Base-by-base conservation (phyloP, 37 sponge, comb jelly and placozoan genomes). In the Dysidea cf. avara region DNA sequence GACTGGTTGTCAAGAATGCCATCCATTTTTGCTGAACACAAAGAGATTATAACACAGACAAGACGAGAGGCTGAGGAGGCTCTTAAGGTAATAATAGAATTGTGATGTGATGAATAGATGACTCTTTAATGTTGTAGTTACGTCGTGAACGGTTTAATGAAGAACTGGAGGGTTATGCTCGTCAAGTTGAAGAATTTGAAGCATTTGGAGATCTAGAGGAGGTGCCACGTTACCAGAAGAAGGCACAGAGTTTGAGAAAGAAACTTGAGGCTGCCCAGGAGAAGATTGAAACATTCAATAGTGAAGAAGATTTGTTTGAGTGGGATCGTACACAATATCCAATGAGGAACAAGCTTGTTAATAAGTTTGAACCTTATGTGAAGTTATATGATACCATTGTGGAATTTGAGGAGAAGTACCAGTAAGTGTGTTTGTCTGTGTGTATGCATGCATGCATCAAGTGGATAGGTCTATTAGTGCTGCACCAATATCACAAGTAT, bases 221-320 rank as follows among this genome's bases (percentile, higher is more conserved):
- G 39, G 74, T 99, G 33, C 43, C 75, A 26, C 68, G 85, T 18
- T 99, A 95, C 81, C 75, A 71, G 52, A 94, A 95, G 83, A 95
- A 89, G 65, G 96, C 96, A 16, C 76, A 89, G 50, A 79, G 77
- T 33, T 78, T 99, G 38, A 72, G 61, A 16, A 32, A 47, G 16
- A 86, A 85, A 17, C 86, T 99, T 12, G 96, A 99, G 18, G 88
- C 86, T n/a, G 99, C 99, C 16, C 71, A 75, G 35, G 93, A 83
- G 24, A 99, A 87, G 72, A 88, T 95, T 66, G 99, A 99, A 38
- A 87, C 86, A 1, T 93, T 99, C 85, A 95, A 95, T 64, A 29
- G 36, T 1, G 99, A 99, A 58, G 99, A 99, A 67, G 99, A 99
- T 67, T 88, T 93, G 20, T 99, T 99, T 76, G 99, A 99, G 39